Base-by-base conservation (phyloP, 1,140 invertebrate species). In the Bombus balteatus region DNA sequence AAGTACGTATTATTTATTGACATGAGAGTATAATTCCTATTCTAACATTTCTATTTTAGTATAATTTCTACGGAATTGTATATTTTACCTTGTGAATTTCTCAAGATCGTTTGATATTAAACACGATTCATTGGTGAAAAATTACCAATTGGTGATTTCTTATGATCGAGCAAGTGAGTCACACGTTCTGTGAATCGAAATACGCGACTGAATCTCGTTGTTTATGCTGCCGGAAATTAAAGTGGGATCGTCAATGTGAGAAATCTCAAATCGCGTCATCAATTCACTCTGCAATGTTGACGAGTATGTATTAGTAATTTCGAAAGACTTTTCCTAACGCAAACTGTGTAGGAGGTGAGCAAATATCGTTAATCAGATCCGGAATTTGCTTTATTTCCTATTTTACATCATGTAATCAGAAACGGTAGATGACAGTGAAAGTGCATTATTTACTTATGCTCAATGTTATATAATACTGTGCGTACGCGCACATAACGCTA, bases 351-450 rank as follows among this genome's bases (percentile, higher is more conserved):
- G 18, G 15, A 37, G 25, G 43, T 41, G 39, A n/a, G 3, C 18
- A 28, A 71, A 37, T 1, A 39, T 22, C 9, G 10, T 25, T 39
- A 59, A 75, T 73, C 71, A 66, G 43, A 85, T 81, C 71, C 78
- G 77, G 43, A 85, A 85, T 71, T 81, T 79, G n/a, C 41, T 74
- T 73, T 62, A 62, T 62, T 62, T 62, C 59, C 59, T n/a, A 62
- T 62, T 62, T 62, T 59, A 65, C 73, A 59, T 81, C 79, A 39
- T 74, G 71, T 74, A 85, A 85, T 79, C 53, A 62, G 76, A 71
- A 57, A 62, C 71, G 78, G 37, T 85, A 81, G 71, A 85, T 85
- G 79, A 81, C 78, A 85, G 78, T 85, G 84, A 85, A 85, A 81
- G 84, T 43, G n/a, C 70, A 41, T 74, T 85, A 77, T 66, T 80